phyloP scores from a whole-genome alignment of 2,113 vertebrate genomes.

The Catharus bicknelli region DNA sequence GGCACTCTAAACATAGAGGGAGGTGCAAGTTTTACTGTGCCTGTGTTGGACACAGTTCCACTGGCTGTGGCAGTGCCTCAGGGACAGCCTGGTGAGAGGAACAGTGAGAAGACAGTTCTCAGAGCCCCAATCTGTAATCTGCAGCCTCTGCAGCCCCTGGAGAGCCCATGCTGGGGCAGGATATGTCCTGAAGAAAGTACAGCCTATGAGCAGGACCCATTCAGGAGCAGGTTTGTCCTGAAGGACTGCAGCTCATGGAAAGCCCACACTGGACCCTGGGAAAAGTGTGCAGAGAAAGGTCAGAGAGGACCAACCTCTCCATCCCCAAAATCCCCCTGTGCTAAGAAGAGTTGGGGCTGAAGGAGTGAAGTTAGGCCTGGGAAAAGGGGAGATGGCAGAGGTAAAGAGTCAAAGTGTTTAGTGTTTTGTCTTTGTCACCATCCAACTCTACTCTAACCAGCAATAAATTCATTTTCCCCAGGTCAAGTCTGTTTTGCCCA shows the following conservation, averaged over 20 bases:
- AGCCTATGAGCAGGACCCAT: background rate
- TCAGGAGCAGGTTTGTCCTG: background rate
- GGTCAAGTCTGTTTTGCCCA: background rate
- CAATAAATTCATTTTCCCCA: background rate
- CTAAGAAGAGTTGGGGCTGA: background rate
- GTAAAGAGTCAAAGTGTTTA: background rate
- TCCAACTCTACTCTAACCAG: background rate
- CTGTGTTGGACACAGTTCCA: background rate
- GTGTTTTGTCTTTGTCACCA: background rate
- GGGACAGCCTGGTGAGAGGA: background rate
- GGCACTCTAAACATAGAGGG: background rate
- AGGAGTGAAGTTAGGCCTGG: background rate
- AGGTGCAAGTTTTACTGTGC: background rate
- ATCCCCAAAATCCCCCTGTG: background rate
- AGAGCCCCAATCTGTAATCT: accelerated
- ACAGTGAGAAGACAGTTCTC: background rate
- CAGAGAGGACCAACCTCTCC: background rate
- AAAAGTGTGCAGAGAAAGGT: background rate
- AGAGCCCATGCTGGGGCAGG: background rate
- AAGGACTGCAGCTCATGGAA: background rate
- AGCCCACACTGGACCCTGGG: background rate
- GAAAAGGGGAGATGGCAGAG: background rate
- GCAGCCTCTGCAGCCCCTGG: background rate
- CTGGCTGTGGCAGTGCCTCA: background rate
- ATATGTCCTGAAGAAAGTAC: background rate